Evolutionary conservation across 2,113 vertebrate species (phyloP).

Genomic region (Chunga burmeisteri): DNA sequence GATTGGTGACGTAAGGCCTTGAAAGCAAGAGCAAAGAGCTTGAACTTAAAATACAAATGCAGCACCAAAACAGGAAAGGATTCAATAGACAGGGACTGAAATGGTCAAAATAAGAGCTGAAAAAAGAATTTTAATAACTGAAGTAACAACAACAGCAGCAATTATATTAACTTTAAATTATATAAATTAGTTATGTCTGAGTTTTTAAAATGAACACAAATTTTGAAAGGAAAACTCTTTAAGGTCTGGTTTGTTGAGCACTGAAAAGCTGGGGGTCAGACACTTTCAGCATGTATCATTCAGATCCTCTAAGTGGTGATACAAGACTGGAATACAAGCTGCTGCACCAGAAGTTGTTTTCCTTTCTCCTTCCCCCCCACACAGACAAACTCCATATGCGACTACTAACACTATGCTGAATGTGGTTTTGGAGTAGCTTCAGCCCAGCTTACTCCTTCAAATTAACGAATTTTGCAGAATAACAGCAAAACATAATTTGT

Average conservation of each 20-base stretch:
- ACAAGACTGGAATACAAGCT: neutral
- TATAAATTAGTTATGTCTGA: neutral
- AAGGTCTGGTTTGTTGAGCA: neutral
- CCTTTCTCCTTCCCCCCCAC: neutral
- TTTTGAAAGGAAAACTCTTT: neutral
- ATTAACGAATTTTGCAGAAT: neutral
- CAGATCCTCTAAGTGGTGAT: neutral
- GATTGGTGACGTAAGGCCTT: neutral
- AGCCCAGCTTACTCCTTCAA: neutral
- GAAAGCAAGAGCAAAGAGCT: neutral
- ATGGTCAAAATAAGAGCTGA: neutral
- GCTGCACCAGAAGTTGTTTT: neutral
- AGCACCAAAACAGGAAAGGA: neutral
- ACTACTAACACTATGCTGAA: neutral
- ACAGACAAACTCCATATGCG: accelerated
- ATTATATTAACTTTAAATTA: neutral
- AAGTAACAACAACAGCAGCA: neutral
- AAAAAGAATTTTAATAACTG: neutral
- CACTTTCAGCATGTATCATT: neutral
- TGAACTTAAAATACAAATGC: neutral
- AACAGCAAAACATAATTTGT: neutral
- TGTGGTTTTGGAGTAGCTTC: neutral
- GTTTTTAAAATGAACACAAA: neutral
- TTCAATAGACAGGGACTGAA: neutral
- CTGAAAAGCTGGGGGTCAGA: neutral